Evolutionary conservation across 2,797 vertebrate genomes (phyloP), one percentile per base, ranked within the genome.

Genomic region (Malacoraja senta): DNA sequence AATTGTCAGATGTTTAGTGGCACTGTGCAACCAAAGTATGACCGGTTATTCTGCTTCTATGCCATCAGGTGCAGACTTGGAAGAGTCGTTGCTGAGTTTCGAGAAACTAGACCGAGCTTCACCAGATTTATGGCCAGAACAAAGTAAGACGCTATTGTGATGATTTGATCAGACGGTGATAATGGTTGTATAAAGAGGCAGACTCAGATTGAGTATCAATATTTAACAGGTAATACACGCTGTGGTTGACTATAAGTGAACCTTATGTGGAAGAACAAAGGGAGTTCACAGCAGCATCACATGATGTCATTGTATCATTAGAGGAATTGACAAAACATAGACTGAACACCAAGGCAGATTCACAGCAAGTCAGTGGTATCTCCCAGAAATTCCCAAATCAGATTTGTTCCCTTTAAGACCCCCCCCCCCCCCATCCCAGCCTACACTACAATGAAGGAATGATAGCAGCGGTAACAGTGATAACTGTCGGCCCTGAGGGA

Each of bases 41-140:
- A 53, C 8, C 29, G 8, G 7, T 88, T 35, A 6, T 35, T 92
- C 81, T 94, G 93, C 68, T 80, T 93, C 93, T 10, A 0, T 94
- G 12, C 94, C 93, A 94, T 58, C 93, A 99, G 98, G 97, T 94
- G 95, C 97, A 6, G 98, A 99, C 94, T 97, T 99, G 96, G 99
- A 99, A 94, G 96, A 97, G 8, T 99, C 99, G 90, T 96, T 99
- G 95, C 94, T 99, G 95, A 99, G 99, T 95, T 99, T 98, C 96
- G 99, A 99, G 96, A 99, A 99, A 94, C 96, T 99, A 96, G 98
- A 99, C 95, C 96, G 99, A 94, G 98, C 99, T 1, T 99, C 99
- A 8, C 99, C 99, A 93, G 98, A 99, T 94, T 96, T 99, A 94
- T 99, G 99, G 99, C 99, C 99, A 13, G 99, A 99, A 94, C 98